Percentiles rank a stretch among this genome's conserved stretches.
Conservation (phyloP, 2,888 invertebrate genomes). For the Abscondita cerata region DNA sequence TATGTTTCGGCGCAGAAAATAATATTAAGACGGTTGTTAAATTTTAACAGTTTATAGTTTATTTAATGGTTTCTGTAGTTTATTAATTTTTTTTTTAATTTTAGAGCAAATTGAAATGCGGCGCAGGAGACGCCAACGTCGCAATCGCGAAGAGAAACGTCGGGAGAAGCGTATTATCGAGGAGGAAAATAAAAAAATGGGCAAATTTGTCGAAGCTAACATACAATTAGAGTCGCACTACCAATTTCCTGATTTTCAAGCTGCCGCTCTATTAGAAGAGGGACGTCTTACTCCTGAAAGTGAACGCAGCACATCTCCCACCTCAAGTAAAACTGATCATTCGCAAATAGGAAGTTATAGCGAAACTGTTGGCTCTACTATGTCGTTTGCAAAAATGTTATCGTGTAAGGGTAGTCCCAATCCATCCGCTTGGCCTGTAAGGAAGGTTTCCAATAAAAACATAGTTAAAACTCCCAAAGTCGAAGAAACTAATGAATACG, state of each 20-base stretch:
- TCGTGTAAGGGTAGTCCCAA: slow-evolving; percentile 47
- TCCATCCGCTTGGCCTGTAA: slow-evolving; percentile 1
- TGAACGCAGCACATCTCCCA: slow-evolving; percentile 46
- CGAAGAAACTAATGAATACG: slow-evolving; percentile 55
- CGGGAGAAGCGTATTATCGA: slow-evolving; percentile 79
- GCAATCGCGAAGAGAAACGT: slow-evolving; percentile 78
- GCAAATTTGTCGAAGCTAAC: slow-evolving; percentile 66
- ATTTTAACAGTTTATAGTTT: no score
- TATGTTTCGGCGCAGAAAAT: no score
- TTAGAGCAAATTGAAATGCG: slow-evolving; percentile 81
- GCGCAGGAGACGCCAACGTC: slow-evolving; percentile 71
- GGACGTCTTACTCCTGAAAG: slow-evolving; percentile 42
- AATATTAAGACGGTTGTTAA: no score
- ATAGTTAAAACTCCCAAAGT: neutral
- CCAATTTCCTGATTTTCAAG: slow-evolving; percentile 64
- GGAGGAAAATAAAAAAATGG: slow-evolving; percentile 75
- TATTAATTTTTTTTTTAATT: no score
- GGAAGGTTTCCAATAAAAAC: neutral
- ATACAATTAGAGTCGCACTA: slow-evolving; percentile 70
- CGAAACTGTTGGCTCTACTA: slow-evolving; percentile 53
- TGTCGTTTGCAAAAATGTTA: slow-evolving; percentile 66
- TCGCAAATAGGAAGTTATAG: slow-evolving; percentile 43
- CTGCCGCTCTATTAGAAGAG: slow-evolving; percentile 30
- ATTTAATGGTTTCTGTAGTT: no score
- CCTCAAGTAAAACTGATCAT: slow-evolving; percentile 34